These are phyloP conservation scores for Synergus itoensis DNA, from an alignment of 2,888 invertebrate genomes.

Conservation along the genomic window DNA sequence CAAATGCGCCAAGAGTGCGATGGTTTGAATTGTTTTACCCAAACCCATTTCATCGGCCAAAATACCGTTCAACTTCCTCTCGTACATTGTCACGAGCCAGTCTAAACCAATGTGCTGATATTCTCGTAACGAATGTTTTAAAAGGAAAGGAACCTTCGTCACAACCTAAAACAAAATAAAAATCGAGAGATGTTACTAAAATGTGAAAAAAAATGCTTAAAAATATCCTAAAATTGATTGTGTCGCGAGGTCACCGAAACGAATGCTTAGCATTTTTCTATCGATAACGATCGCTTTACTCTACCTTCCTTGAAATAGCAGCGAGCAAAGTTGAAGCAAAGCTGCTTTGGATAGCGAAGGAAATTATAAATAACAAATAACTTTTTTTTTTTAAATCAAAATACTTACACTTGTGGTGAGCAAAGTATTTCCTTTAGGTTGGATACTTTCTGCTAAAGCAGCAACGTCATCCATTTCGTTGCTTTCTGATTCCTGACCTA, in stretches of 20 bases:
- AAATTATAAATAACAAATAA: slow-evolving; percentile 29
- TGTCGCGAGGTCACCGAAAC: slow-evolving; percentile 55
- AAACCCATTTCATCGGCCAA: slow-evolving; percentile 98
- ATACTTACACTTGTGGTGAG: slow-evolving; percentile 90
- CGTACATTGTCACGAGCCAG: slow-evolving; percentile 98
- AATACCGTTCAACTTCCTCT: slow-evolving; percentile 96
- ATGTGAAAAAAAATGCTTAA: neutral
- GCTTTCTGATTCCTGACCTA: slow-evolving; percentile 77
- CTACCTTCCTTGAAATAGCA: slow-evolving; percentile 74
- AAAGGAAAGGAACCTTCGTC: slow-evolving; percentile 94
- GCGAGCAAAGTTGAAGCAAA: slow-evolving; percentile 55
- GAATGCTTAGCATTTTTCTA: slow-evolving; percentile 52
- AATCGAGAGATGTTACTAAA: slow-evolving; percentile 45
- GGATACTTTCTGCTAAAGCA: slow-evolving; percentile 95
- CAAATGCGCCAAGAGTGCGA: slow-evolving; percentile 94
- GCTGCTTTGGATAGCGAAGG: slow-evolving; percentile 34
- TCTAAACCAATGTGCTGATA: slow-evolving; percentile 98
- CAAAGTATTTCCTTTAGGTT: slow-evolving; percentile 98
- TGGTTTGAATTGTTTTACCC: slow-evolving; percentile 98
- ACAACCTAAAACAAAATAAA: slow-evolving; percentile 82
- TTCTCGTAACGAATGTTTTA: slow-evolving; percentile 94
- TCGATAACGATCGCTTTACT: slow-evolving; percentile 58
- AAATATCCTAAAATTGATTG: neutral
- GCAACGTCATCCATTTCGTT: slow-evolving; percentile 94
- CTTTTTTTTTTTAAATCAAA: slow-evolving; percentile 46